These are phyloP conservation scores for Stegastes partitus DNA, from an alignment of 2,113 vertebrate species.

Conservation along the genomic window DNA sequence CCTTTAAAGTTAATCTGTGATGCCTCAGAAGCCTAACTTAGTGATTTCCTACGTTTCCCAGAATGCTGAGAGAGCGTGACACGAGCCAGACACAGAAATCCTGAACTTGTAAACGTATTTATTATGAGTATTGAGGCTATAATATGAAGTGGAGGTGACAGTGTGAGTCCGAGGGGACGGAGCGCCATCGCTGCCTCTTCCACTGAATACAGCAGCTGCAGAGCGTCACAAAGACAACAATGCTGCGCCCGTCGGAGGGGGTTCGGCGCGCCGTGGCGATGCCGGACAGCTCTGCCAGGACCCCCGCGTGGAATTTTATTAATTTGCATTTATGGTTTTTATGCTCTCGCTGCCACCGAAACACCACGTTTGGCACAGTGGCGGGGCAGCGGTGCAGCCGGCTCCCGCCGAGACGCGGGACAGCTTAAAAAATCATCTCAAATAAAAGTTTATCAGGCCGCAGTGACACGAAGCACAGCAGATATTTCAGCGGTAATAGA, in stretches of 20 bases:
- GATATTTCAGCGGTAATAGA: background rate
- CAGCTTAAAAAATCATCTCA: background rate
- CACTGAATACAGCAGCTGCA: conserved; percentile 79
- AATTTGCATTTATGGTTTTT: conserved; percentile 78
- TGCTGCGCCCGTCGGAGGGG: conserved; percentile 59
- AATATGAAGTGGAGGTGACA: conserved; percentile 42
- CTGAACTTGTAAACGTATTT: background rate
- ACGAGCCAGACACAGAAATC: too few relatives aligned
- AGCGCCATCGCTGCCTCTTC: conserved; percentile 28
- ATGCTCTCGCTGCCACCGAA: conserved; percentile 52
- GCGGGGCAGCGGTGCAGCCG: background rate
- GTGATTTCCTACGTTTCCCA: conserved; percentile 22
- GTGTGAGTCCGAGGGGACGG: conserved; percentile 35
- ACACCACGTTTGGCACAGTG: conserved; percentile 57
- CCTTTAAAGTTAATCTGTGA: background rate
- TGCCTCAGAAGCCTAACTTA: background rate
- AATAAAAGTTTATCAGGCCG: background rate
- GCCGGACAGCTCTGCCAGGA: conserved; percentile 74
- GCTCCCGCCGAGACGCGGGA: conserved; percentile 31
- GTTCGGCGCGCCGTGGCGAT: conserved; percentile 51
- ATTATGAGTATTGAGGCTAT: background rate
- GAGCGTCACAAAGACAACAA: conserved; percentile 80
- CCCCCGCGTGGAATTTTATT: conserved; percentile 71
- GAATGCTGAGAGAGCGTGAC: background rate
- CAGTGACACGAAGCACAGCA: too few relatives aligned